Base-by-base conservation (phyloP, 2,888 invertebrate species). In the Muscina levida region DNA sequence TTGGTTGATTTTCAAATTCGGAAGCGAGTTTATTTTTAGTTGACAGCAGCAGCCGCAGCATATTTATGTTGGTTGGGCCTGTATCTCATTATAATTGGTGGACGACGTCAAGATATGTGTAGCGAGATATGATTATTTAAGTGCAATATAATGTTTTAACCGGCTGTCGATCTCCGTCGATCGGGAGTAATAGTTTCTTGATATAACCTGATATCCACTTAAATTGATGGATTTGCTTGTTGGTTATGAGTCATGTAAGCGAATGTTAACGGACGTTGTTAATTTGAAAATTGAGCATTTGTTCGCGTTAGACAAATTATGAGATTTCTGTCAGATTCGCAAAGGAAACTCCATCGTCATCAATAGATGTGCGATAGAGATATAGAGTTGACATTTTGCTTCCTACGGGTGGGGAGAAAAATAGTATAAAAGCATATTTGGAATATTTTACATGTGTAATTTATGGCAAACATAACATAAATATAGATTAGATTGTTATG, bases 1-100 rank as follows among this genome's bases (percentile, higher is more conserved):
- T 71, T 74, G 74, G 71, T 59, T 70, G 53, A 56, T 71, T 80
- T 74, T 74, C 31, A 44, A 80, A 80, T 76, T 73, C 77, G 77
- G 80, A 80, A 80, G 80, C 74, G 62, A 72, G 75, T 79, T 76
- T 72, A 19, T 42, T 42, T 62, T 42, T 42, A 22, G 19, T 39
- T 42, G 19, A 22, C 62, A 22, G 44, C n/a, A n/a, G n/a, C n/a
- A n/a, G 53, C 53, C 15, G 11, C 37, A 37, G 17, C 59, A 39
- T 39, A 59, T n/a, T n/a, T n/a, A n/a, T n/a, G n/a, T n/a, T n/a
- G n/a, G n/a, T n/a, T n/a, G 31, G 4, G 31, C 3, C 31, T 31
- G 31, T 31, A 31, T 42, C 42, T 62, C 31, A 62, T 22, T 39
- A 42, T 62, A 22, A 31, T 19, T 22, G 22, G n/a, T n/a, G n/a